A percentile compares a stretch with the other conserved stretches of the same genome.
These are phyloP conservation scores for Natrix natrix DNA, from an alignment of 2,797 vertebrate genomes.

Conservation along the genomic window DNA sequence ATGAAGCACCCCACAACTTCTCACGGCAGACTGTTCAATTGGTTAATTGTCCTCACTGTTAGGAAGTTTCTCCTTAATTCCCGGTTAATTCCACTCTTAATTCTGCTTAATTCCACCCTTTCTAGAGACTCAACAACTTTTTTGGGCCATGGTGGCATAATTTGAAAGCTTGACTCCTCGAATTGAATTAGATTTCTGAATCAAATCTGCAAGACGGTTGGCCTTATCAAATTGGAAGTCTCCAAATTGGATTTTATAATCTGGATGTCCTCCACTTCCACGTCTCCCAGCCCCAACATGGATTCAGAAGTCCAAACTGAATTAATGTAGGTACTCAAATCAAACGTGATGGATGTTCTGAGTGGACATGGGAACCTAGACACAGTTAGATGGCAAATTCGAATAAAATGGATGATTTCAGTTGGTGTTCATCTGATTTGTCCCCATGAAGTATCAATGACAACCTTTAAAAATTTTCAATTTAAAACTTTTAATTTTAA, in stretches of 20 bases:
- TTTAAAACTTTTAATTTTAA: neutral
- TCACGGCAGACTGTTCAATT: no score
- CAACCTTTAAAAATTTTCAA: neutral
- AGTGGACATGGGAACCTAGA: neutral
- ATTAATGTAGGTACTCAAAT: neutral
- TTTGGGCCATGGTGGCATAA: neutral
- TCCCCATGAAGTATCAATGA: no score
- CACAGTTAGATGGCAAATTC: neutral
- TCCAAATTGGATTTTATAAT: neutral
- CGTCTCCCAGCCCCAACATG: neutral
- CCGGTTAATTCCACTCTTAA: neutral
- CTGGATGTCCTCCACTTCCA: neutral
- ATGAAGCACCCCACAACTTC: no score
- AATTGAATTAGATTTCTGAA: neutral
- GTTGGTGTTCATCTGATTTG: neutral
- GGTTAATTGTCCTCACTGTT: no score
- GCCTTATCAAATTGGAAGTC: neutral
- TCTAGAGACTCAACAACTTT: neutral
- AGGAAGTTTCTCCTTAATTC: no score
- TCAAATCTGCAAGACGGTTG: neutral
- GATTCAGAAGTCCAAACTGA: neutral
- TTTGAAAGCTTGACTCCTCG: neutral
- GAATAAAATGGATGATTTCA: neutral
- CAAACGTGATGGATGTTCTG: neutral
- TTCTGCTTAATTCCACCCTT: neutral